Evolutionary conservation across 2,113 vertebrate species (phyloP), one percentile per base, ranked within the genome.

Genomic region (Microtus montanus): DNA sequence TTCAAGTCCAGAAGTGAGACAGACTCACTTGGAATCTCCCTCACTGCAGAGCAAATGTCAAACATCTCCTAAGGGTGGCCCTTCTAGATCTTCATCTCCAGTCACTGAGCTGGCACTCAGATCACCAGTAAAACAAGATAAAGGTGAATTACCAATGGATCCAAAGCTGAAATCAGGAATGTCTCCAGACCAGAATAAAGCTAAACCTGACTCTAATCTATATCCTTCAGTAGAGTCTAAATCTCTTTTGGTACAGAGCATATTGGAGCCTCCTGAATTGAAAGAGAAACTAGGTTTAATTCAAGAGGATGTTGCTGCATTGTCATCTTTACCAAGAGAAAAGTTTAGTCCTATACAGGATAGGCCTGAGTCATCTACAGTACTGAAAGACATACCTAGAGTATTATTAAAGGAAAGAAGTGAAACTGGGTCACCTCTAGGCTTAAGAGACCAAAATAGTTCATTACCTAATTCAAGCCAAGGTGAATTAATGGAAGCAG

Each of bases 61-160:
- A 11, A 90, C 92, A 64, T 75, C 95, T 2, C 71, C 95, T 68
- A 95, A 89, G 35, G 93, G 93, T 94, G 47, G 88, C 66, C 86
- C 6, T 38, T 97, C 96, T 7, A 94, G 95, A 61, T 95, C 97
- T 0, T 97, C 96, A 17, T 97, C 97, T 94, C 96, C 96, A 70
- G 2, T 94, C 20, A 20, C 73, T 95, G 96, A 97, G 9, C 52
- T 94, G 82, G 77, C 73, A 58, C 35, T 94, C 41, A 97, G 41
- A 71, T 97, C 96, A 82, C 96, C 94, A 90, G 1, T 38, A 85
- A 93, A 66, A 83, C 95, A 83, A 88, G 96, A 95, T 14, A 75
- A 77, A 90, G 73, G 7, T 2, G 95, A 92, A 24, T 30, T 92
- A 17, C 80, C 83, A 30, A 0, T 63, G 75, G 95, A 95, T 89